Evolutionary conservation across 64 coral and sea anemone genomes (phyloP), one percentile per base, ranked within the genome.

Genomic region (Porites australiensis): DNA sequence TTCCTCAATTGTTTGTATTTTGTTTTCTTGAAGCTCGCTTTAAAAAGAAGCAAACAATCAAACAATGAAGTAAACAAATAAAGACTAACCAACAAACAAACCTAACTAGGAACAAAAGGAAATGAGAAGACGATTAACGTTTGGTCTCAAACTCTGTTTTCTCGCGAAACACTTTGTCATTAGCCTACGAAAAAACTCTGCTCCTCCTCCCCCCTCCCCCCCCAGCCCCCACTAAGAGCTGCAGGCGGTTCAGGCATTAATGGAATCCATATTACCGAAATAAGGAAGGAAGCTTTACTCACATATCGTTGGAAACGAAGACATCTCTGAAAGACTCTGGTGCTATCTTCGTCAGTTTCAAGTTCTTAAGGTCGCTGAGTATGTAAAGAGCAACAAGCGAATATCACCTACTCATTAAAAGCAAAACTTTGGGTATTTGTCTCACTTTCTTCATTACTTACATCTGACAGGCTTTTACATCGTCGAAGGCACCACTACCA

Each of bases 21-120:
- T 64, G 82, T 96, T 96, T 87, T 90, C 61, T 10, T 89, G 52
- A 49, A 96, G 79, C 23, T 93, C 76, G 20, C 95, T 96, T 10
- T 63, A 13, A 58, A 65, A 50, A 71, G 44, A 75, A 74, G 11
- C 45, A 2, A 78, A 58, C 2, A 11, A 67, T 13, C 51, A 73
- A 51, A 44, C 8, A 60, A 15, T 3, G 5, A 16, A 62, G 27
- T 11, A 70, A 69, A 21, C 27, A 37, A 37, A 37, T 37, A 37
- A 37, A 37, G 27, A 37, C 27, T 37, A 37, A 37, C 27, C 27
- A 37, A 37, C 27, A 37, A 37, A 37, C 27, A 37, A 37, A 37
- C 27, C 27, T 37, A 37, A 37, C 27, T 37, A 37, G 27, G 27
- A 37, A 37, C 27, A 37, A 37, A 37, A 37, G 27, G 27, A 37